Percentiles rank a stretch among this genome's conserved stretches.
Evolutionary conservation across 2,113 vertebrate species (phyloP).

Genomic region (Silurus meridionalis): DNA sequence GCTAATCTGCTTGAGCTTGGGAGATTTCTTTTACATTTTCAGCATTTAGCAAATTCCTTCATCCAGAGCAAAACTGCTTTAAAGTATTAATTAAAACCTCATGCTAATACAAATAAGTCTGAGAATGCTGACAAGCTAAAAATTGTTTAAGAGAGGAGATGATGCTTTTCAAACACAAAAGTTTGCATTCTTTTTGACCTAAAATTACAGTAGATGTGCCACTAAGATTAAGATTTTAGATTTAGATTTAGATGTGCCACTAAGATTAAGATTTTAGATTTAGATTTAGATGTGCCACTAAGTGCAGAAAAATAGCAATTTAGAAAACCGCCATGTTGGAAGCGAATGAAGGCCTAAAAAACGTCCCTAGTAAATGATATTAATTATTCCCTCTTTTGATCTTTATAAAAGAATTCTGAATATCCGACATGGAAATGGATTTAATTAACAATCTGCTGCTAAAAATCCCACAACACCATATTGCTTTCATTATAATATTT

Average conservation of each 20-base stretch:
- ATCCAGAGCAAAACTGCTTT: not conserved
- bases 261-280: not conserved
- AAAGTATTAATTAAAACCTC: not conserved
- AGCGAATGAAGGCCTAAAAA: conserved; percentile 15
- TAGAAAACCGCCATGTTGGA: conserved; percentile 31
- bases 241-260: not conserved
- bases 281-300: not conserved
- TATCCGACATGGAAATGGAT: conserved; percentile 21
- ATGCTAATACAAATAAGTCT: not conserved
- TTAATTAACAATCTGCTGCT: not conserved
- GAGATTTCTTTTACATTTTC: not conserved
- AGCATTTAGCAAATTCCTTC: not conserved
- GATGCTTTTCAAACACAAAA: not conserved
- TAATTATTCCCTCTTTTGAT: conserved; percentile 1
- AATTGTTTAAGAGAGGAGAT: not conserved
- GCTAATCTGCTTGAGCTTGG: not conserved
- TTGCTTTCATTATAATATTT: not conserved
- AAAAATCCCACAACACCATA: not conserved
- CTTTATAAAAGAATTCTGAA: not conserved
- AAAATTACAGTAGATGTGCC: conserved; percentile 16
- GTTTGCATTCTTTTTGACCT: conserved; percentile 34
- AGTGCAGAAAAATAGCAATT: conserved; percentile 24
- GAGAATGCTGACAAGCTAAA: not conserved
- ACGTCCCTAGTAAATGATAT: not conserved
- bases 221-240: not conserved